These are phyloP conservation scores for Mus pahari DNA, from an alignment of 2,113 vertebrate genomes.

Conservation along the genomic window DNA sequence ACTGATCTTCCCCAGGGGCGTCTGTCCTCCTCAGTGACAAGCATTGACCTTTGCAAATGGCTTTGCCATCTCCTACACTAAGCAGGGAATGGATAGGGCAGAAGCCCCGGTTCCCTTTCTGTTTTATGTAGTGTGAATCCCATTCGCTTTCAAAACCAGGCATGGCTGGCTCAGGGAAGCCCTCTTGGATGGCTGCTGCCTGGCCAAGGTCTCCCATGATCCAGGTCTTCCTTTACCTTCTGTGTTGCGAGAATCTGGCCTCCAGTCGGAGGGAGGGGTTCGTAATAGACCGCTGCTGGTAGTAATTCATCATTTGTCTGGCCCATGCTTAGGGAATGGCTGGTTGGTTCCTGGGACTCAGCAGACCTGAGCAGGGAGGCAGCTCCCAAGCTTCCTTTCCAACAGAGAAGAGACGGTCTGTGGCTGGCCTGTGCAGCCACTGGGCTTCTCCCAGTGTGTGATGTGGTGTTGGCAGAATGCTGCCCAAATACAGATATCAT, in stretches of 20 bases:
- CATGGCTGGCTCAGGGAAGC: not conserved
- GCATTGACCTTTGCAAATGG: too few species aligned
- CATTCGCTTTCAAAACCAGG: not conserved
- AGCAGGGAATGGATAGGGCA: too few species aligned
- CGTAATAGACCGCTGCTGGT: accelerated
- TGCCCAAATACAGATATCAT: not conserved
- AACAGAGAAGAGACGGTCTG: not conserved
- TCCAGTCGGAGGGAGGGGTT: accelerated
- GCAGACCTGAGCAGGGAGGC: not conserved
- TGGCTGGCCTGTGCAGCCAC: not conserved
- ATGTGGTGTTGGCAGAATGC: accelerated
- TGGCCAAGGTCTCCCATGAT: not conserved
- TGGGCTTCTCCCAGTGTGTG: not conserved
- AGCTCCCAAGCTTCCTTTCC: not conserved
- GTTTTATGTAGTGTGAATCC: not conserved
- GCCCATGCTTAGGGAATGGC: not conserved
- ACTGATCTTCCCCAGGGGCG: accelerated
- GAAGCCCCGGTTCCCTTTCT: not conserved
- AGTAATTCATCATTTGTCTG: accelerated
- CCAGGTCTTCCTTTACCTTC: accelerated
- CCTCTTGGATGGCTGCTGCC: not conserved
- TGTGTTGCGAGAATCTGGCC: not conserved
- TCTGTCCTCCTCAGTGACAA: not conserved
- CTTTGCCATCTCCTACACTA: not conserved
- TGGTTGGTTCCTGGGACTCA: not conserved